Base-by-base conservation (phyloP, 2,797 vertebrate genomes). In the Acanthurus lineatus region DNA sequence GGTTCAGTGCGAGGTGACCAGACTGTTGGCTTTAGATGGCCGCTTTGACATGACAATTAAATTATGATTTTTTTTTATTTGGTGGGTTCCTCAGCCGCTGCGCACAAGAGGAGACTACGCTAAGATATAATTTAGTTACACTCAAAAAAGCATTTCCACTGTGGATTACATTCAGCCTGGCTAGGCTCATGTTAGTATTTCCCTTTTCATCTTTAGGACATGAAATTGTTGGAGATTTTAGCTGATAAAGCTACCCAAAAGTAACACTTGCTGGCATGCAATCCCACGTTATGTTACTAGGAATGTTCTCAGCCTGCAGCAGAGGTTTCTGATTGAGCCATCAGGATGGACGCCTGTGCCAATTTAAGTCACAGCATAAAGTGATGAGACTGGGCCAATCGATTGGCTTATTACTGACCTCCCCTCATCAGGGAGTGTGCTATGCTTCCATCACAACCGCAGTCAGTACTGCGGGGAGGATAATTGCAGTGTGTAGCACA, bases 401-500 rank as follows among this genome's bases (percentile, higher is more conserved):
- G 88, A 94, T 94, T 61, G 69, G 81, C 90, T 91, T 88, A 89
- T 92, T 92, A 90, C 89, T 85, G 88, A 91, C 87, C 90, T 86
- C 79, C 69, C 77, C 83, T 86, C 85, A 83, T 89, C 89, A 84
- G 86, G 83, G 85, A 91, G 82, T 78, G 85, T 81, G 86, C 83
- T 93, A 77, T 84, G 83, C 88, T 81, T 93, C 91, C 90, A 92
- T 84, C 86, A 69, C 56, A 42, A 91, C 91, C 88, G 56, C 91
- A 89, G 90, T 89, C 88, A 79, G 91, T 81, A 84, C 86, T 86
- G 86, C 71, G 82, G 87, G 87, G 78, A 84, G 87, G 89, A 87
- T 93, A 93, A 94, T 93, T 94, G 88, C 89, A 89, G 86, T 85
- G 83, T 91, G 83, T 70, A 82, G 88, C 54, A 40, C 69, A 69